Percentiles rank a stretch among this genome's conserved stretches.
Evolutionary conservation across 1,140 invertebrate species (phyloP).

Genomic region (Brachionus rubens): DNA sequence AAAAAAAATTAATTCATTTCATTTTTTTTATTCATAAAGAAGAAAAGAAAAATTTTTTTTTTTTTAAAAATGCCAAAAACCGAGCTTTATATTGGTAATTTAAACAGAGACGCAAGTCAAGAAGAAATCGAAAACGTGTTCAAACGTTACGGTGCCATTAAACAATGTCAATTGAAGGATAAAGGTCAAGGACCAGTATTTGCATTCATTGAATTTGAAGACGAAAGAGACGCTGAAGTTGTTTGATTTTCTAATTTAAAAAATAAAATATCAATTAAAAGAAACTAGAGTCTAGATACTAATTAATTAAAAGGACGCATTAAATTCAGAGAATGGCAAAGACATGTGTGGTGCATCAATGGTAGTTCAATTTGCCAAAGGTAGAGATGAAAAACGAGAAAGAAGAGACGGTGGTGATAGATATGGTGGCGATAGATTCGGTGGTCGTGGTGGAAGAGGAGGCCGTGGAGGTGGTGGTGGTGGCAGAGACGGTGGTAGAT

Average conservation of each 20-base stretch:
- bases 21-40: too few species aligned
- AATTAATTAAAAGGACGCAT: slow-evolving; percentile 36
- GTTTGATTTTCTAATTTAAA: slow-evolving; percentile 59
- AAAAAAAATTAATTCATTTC: too few species aligned
- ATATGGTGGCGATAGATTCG: not conserved
- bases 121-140: slow-evolving; percentile 37
- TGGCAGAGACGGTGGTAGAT: slow-evolving; percentile 15
- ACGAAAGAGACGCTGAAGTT: slow-evolving; percentile 87
- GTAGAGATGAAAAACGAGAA: slow-evolving; percentile 20
- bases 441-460: not conserved
- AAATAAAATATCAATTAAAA: not conserved
- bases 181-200: slow-evolving; percentile 65
- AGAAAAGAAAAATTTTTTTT: too few species aligned
- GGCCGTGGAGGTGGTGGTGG: not conserved
- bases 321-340: slow-evolving; percentile 41
- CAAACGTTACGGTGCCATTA: slow-evolving; percentile 16
- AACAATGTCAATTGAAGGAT: slow-evolving; percentile 28
- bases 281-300: slow-evolving; percentile 24
- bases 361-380: slow-evolving; percentile 44
- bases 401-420: slow-evolving; percentile 9
- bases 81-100: slow-evolving; percentile 39
- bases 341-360: slow-evolving; percentile 43
- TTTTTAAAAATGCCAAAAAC: slow-evolving; percentile 35
- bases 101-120: slow-evolving; percentile 42
- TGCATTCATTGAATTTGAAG: slow-evolving; percentile 95